Evolutionary conservation across 2,113 vertebrate genomes (phyloP), one percentile per base, ranked within the genome.

Genomic region (Upupa epops): DNA sequence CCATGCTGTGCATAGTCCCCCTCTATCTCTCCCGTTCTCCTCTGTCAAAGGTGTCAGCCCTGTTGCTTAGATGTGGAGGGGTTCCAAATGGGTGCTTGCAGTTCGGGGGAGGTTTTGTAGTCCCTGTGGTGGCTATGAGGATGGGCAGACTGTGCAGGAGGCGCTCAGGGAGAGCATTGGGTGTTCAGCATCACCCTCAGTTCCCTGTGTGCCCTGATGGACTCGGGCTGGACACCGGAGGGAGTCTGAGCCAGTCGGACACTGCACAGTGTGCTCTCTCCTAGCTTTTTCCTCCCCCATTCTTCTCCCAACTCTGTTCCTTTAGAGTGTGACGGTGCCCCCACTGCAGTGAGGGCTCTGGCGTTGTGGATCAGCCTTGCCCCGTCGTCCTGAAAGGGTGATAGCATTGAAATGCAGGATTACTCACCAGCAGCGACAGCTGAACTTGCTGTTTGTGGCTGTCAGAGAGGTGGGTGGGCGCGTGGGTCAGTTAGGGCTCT

Each of bases 1-100:
- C 37, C 90, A 32, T 88, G 40, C 37, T 82, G 45, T 94, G 94
- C 70, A 65, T 92, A 76, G n/a, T 87, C 91, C 95, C 31, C 17
- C 20, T 88, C 93, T 92, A 54, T 75, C 31, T 87, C 60, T 81
- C 55, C 8, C 3, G 4, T 51, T 88, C 45, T 72, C 36, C 79
- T 84, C 34, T 42, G 2, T 54, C 81, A 71, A 89, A 70, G 7
- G 34, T 78, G 77, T 92, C 61, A 82, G 25, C 11, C 42, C 31
- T 80, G 11, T 24, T 48, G 11, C 18, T 92, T 9, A 58, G 54
- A 69, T 79, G 81, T 88, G 61, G 2, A 9, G 13, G n/a, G 26
- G 29, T 85, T 80, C 34, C 56, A 66, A 37, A n/a, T 1, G 7
- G 34, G 18, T 58, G 18, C 4, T 73, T 89, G 75, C 74, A 36